Percentiles rank a stretch among this genome's conserved stretches.
phyloP scores from a whole-genome alignment of 1,140 invertebrate species.

The Drosophila guanche region DNA sequence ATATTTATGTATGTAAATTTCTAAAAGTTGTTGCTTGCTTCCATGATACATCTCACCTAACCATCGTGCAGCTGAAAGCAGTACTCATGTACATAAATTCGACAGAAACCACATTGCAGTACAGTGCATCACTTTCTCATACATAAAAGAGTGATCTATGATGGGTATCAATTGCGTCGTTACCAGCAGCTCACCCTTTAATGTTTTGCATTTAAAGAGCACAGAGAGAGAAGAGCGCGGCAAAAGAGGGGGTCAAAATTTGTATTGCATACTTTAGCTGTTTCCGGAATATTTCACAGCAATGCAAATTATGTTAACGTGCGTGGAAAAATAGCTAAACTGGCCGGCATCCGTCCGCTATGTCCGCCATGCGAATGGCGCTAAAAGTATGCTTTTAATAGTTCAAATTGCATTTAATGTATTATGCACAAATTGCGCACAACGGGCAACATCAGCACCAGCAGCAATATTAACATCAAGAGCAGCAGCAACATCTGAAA shows the following conservation, averaged over 20 bases:
- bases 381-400: conserved; percentile 68
- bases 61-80: no score
- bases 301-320: conserved; percentile 71
- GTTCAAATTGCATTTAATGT: conserved; percentile 72
- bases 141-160: no score
- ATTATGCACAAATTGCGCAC: conserved; percentile 52
- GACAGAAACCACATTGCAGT: no score
- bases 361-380: neutral
- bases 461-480: conserved; percentile 29
- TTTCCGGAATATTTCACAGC: conserved; percentile 69
- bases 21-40: no score
- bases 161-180: no score
- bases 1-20: no score
- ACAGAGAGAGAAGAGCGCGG: neutral
- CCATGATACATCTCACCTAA: no score
- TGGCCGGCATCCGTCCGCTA: conserved; percentile 20
- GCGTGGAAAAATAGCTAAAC: conserved; percentile 44
- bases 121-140: no score
- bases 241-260: conserved; percentile 24
- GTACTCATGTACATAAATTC: no score
- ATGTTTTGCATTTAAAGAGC: no score
- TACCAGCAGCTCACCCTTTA: no score
- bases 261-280: conserved; percentile 61
- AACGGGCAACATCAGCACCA: conserved; percentile 27
- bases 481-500: neutral